A percentile compares a stretch with the other conserved stretches of the same genome.
phyloP scores from a whole-genome alignment of 2,888 invertebrate genomes.

The Myathropa florea region DNA sequence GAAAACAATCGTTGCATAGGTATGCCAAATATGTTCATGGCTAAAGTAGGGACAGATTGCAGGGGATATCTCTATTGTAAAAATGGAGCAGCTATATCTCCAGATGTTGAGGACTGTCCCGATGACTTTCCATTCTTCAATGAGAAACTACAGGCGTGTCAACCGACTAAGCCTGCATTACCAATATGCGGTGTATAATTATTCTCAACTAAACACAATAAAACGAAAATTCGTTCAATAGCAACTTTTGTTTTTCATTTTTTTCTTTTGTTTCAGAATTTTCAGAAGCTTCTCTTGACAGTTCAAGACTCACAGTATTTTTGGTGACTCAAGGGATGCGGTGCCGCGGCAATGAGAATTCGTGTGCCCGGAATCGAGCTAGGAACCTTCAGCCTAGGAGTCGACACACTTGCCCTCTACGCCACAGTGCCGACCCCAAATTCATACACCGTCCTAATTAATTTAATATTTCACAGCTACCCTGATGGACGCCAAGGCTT shows the following conservation, averaged over 20 bases:
- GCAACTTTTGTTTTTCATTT: neutral
- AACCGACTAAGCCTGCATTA: neutral
- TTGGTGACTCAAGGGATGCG: no score
- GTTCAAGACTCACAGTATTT: no score
- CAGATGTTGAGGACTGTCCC: neutral
- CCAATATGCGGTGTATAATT: neutral
- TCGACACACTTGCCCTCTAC: no score
- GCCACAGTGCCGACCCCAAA: no score
- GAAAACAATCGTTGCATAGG: neutral
- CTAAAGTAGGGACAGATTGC: neutral
- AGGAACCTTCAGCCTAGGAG: no score
- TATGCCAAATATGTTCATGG: no score
- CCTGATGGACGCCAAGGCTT: no score
- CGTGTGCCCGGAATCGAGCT: no score
- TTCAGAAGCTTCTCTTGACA: no score
- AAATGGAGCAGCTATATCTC: neutral
- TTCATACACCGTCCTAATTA: no score
- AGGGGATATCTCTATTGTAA: neutral
- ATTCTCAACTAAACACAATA: neutral
- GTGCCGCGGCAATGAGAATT: no score
- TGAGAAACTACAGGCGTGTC: slow-evolving; percentile 19
- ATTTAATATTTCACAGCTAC: no score
- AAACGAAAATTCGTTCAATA: neutral
- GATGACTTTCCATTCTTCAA: neutral
- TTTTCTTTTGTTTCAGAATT: neutral